phyloP scores from a whole-genome alignment of 1,140 invertebrate species.

The Ylistrum balloti region DNA sequence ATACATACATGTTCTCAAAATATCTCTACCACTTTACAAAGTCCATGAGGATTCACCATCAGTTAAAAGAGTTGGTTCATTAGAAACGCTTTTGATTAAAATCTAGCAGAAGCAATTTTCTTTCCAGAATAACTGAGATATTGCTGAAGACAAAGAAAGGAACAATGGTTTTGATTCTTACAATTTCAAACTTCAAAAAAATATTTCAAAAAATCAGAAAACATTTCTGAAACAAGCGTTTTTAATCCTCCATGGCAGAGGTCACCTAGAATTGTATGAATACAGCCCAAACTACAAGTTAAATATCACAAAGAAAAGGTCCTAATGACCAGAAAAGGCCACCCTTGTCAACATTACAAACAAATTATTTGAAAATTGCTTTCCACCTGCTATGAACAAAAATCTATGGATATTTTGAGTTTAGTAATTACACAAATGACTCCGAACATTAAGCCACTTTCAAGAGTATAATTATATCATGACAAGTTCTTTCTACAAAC shows the following conservation, averaged over 20 bases:
- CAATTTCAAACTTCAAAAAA: too few relatives aligned
- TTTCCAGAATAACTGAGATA: too few relatives aligned
- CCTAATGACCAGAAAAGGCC: not conserved
- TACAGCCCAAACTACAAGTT: not conserved
- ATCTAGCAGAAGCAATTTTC: too few relatives aligned
- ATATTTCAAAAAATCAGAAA: too few relatives aligned
- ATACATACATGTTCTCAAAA: too few relatives aligned
- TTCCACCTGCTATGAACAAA: not conserved
- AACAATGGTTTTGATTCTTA: too few relatives aligned
- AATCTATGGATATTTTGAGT: not conserved
- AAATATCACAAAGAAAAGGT: not conserved
- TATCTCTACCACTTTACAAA: too few relatives aligned
- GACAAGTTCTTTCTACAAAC: not conserved
- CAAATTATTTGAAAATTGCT: not conserved
- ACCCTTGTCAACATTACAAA: conserved; percentile 2
- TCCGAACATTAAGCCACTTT: not conserved
- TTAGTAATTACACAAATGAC: not conserved
- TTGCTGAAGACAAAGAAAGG: too few relatives aligned
- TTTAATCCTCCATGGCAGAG: not conserved
- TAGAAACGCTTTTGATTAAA: too few relatives aligned
- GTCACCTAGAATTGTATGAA: not conserved
- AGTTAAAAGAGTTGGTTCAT: too few relatives aligned
- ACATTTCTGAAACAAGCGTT: too few relatives aligned
- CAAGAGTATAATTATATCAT: not conserved
- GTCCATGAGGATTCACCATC: too few relatives aligned